Base-by-base conservation (phyloP, 2,888 invertebrate genomes). In the Lymantria monacha region DNA sequence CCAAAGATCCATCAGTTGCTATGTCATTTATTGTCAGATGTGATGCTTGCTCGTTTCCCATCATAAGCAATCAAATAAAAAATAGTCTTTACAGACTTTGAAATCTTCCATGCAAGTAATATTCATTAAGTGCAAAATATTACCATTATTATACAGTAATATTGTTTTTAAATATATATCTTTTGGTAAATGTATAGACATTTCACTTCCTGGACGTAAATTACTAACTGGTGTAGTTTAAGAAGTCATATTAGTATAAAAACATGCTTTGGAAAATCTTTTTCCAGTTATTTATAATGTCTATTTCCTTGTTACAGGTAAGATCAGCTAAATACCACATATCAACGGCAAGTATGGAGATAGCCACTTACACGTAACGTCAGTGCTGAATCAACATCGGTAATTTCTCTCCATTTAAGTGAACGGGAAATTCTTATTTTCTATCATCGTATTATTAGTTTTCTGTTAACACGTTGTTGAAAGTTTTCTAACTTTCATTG, bases 231-330 rank as follows among this genome's bases (percentile, higher is more conserved):
- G 22, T 22, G 22, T 22, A 22, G 22, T 5, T 33, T 33, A 33
- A 10, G 33, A 33, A 33, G 33, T 33, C 9, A 33, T 9, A 33
- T 9, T 33, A 33, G 33, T 33, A 33, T 1, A 33, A 33, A 33
- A 33, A 33, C 33, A 10, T 10, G 33, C 33, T 10, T 33, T 33
- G 10, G 12, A n/a, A 30, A 45, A 31, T 45, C 45, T 46, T 42
- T 42, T n/a, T 43, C 36, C 12, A 49, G 12, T 52, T 51, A 51
- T 64, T 59, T 59, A 59, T 54, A 49, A 49, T 36, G 37, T 14
- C 14, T 44, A 47, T 56, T 44, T 51, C 49, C 49, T 72, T 67
- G 61, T 71, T 73, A 14, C 74, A 73, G 73, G 73, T 73, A 73
- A 73, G 55, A 55, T 51, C 36, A 12, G 38, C n/a, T 22, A 38